Conservation (phyloP, 2,888 invertebrate species). For the Ormyrus thymus region DNA sequence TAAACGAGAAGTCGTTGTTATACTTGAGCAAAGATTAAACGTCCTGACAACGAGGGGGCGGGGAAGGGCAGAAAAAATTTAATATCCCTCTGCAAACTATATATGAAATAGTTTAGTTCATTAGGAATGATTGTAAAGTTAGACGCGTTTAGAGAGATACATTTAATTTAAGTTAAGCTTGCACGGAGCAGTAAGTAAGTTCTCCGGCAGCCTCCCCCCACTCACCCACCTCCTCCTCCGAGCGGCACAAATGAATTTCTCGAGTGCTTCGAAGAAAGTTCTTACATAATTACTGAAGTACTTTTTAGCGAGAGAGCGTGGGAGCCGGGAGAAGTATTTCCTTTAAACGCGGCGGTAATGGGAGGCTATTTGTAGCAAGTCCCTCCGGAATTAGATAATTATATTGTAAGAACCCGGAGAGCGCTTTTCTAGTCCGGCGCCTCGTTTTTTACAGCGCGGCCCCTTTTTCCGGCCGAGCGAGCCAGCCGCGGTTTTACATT, state of each 20-base stretch:
- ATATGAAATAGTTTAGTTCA: background rate
- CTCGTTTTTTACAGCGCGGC: too few relatives aligned
- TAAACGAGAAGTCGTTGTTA: too few relatives aligned
- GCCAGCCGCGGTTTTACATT: too few relatives aligned
- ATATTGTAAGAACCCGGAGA: background rate
- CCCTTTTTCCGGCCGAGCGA: too few relatives aligned
- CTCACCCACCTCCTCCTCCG: background rate
- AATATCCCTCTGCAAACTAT: too few relatives aligned
- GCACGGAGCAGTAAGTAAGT: conserved; percentile 1
- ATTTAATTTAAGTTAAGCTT: conserved; percentile 15
- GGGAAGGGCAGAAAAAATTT: too few relatives aligned
- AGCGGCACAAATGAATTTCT: conserved; percentile 14
- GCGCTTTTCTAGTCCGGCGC: too few relatives aligned
- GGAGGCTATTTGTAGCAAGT: conserved; percentile 11
- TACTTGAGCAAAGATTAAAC: too few relatives aligned
- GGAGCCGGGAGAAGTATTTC: background rate
- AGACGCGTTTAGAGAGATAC: conserved; percentile 1
- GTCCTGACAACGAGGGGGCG: too few relatives aligned
- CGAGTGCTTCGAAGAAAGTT: conserved; percentile 20
- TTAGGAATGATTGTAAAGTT: conserved; percentile 3
- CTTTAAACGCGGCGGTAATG: conserved; percentile 6
- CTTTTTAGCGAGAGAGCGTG: conserved; percentile 4
- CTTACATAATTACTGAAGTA: conserved; percentile 20
- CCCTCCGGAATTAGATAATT: conserved; percentile 23
- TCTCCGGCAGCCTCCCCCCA: too few relatives aligned